Evolutionary conservation across 2,113 vertebrate species (phyloP).

Genomic region (Eonycteris spelaea): DNA sequence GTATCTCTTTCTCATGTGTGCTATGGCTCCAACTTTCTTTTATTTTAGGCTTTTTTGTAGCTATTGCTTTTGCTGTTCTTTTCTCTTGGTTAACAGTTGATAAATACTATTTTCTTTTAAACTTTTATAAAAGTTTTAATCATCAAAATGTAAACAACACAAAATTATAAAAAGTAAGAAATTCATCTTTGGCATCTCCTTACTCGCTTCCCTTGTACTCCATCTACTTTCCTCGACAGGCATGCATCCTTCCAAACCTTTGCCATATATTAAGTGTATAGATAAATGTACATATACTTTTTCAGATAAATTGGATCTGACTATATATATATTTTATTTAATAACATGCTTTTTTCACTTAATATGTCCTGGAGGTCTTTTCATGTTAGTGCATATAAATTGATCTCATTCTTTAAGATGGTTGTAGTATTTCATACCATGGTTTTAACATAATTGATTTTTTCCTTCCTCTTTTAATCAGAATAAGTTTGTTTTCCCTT

Average conservation of each 20-base stretch:
- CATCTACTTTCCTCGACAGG: neutral
- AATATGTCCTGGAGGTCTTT: neutral
- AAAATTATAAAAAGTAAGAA: neutral
- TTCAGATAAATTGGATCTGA: neutral
- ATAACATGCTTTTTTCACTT: neutral
- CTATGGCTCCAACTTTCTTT: neutral
- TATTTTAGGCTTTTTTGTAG: neutral
- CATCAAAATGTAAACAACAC: neutral
- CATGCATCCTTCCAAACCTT: neutral
- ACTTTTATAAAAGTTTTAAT: slow-evolving; percentile 6
- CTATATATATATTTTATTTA: neutral
- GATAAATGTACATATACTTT: neutral
- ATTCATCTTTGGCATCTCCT: neutral
- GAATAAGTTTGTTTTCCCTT: neutral
- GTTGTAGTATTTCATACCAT: neutral
- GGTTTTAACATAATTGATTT: neutral
- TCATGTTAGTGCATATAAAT: neutral
- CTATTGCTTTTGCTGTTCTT: neutral
- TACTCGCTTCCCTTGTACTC: neutral
- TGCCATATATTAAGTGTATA: neutral
- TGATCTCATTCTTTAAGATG: neutral
- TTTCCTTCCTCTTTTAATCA: neutral
- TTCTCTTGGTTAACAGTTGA: neutral
- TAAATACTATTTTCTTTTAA: neutral
- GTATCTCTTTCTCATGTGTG: neutral